phyloP scores from a whole-genome alignment of 2,888 invertebrate species.

The Tetranychus piercei region DNA sequence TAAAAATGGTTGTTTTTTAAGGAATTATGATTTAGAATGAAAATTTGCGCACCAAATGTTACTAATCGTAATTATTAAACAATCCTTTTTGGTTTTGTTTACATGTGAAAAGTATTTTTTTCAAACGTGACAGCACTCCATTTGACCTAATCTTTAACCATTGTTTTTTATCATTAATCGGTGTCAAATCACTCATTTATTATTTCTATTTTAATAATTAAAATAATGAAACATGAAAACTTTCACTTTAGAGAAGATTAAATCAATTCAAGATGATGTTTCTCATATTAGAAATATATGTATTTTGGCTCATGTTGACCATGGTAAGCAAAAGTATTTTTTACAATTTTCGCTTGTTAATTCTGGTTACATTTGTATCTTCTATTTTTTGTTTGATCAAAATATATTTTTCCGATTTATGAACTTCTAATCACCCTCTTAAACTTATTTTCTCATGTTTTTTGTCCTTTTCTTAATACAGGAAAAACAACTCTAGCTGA shows the following conservation, averaged over 20 bases:
- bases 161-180: neutral
- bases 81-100: neutral
- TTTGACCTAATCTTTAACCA: neutral
- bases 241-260: neutral
- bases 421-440: too few relatives aligned
- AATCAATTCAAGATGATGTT: neutral
- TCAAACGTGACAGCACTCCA: neutral
- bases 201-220: neutral
- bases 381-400: neutral
- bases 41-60: too few relatives aligned
- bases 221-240: neutral
- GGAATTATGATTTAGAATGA: too few relatives aligned
- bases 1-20: too few relatives aligned
- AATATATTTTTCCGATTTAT: neutral
- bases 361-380: neutral
- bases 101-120: neutral
- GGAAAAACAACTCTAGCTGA: constrained; percentile 90
- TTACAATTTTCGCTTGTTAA: neutral
- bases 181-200: neutral
- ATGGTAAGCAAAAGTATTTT: constrained; percentile 39
- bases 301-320: constrained; percentile 93
- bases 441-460: constrained; percentile 8
- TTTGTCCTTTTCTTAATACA: constrained; percentile 25
- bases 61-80: neutral
- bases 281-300: constrained; percentile 62